phyloP scores from a whole-genome alignment of 1,140 invertebrate genomes.

The Drosophila ambigua region DNA sequence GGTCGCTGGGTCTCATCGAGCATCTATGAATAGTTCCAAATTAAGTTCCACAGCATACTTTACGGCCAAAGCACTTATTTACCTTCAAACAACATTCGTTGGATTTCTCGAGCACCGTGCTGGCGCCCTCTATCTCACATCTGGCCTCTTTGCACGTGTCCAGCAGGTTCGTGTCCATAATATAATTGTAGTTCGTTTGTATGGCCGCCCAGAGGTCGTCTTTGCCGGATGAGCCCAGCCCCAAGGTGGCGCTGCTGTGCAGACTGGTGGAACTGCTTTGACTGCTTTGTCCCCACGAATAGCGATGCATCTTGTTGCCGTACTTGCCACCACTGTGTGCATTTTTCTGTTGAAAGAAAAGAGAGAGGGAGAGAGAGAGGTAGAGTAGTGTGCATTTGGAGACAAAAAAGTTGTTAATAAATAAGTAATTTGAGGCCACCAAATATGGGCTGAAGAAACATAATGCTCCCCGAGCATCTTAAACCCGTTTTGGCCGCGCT shows the following conservation, averaged over 20 bases:
- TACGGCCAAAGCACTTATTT: neutral
- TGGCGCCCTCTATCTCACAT: slow-evolving; percentile 75
- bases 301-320: slow-evolving; percentile 84
- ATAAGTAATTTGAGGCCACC: slow-evolving; percentile 72
- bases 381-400: neutral
- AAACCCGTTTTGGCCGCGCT: slow-evolving; percentile 53
- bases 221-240: slow-evolving; percentile 84
- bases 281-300: slow-evolving; percentile 86
- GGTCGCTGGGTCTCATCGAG: slow-evolving; percentile 69
- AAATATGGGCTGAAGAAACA: slow-evolving; percentile 58
- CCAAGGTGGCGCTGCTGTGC: slow-evolving; percentile 84
- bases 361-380: neutral
- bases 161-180: slow-evolving; percentile 96
- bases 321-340: slow-evolving; percentile 73
- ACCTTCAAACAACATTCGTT: slow-evolving; percentile 61
- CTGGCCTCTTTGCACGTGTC: slow-evolving; percentile 90
- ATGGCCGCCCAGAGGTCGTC: slow-evolving; percentile 96
- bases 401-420: slow-evolving; percentile 67
- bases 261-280: slow-evolving; percentile 85
- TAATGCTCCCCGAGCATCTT: slow-evolving; percentile 68
- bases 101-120: slow-evolving; percentile 43
- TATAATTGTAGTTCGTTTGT: slow-evolving; percentile 94
- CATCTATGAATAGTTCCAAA: slow-evolving; percentile 43
- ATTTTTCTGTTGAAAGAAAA: slow-evolving; percentile 27
- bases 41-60: neutral